These are phyloP conservation scores for Amphiura filiformis DNA, from an alignment of 35 echinoderm and acorn worm species.

Conservation along the genomic window DNA sequence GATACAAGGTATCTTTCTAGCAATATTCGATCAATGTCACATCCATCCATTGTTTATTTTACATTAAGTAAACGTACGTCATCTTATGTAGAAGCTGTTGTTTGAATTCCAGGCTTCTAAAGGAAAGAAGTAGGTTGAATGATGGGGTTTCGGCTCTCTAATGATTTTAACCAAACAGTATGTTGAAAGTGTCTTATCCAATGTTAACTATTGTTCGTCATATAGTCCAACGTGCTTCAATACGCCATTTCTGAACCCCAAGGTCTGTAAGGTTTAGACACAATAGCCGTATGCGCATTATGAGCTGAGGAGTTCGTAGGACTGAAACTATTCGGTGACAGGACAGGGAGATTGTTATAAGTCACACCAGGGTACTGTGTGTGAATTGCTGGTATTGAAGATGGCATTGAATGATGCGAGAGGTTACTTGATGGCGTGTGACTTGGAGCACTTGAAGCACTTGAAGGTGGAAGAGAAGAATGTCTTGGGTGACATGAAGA, in stretches of 20 bases:
- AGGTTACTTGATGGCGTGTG: constrained; percentile 60
- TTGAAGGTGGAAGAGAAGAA: constrained; percentile 54
- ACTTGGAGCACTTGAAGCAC: constrained; percentile 49
- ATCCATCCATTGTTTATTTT: no score
- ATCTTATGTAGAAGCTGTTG: no score
- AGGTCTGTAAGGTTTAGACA: constrained; percentile 91
- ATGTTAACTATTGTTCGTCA: no score
- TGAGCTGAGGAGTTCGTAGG: constrained; percentile 61
- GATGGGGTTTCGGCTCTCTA: no score
- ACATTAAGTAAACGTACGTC: no score
- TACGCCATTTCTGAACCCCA: constrained; percentile 98
- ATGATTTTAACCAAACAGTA: no score
- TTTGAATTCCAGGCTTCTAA: no score
- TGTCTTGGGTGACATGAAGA: constrained; percentile 78
- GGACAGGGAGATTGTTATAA: constrained; percentile 86
- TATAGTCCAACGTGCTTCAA: no score
- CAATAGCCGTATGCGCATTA: constrained; percentile 68
- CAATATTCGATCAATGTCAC: no score
- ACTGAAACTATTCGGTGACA: constrained; percentile 97
- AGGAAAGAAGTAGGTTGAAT: no score
- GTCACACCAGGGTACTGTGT: constrained; percentile 78
- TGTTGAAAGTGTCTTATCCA: no score
- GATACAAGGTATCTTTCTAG: no score
- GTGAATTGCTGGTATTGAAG: constrained; percentile 52
- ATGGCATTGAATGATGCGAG: constrained; percentile 58